Conservation (phyloP, 2,113 vertebrate genomes). For the Epinephelus lanceolatus region DNA sequence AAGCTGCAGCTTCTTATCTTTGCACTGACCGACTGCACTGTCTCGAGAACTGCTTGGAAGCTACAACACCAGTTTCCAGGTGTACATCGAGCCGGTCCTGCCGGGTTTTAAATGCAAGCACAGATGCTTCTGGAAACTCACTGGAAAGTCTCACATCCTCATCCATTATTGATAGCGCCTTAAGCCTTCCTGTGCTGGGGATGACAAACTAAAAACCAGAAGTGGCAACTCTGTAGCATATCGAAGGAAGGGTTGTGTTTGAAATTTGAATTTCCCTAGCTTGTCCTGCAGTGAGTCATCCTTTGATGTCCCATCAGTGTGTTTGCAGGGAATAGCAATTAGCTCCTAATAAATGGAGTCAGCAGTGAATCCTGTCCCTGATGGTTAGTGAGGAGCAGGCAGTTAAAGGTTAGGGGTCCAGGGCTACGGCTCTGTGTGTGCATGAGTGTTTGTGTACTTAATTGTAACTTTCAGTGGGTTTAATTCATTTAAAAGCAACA, state of each 20-base stretch:
- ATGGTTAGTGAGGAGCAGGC: conserved; percentile 1
- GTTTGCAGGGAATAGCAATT: conserved; percentile 65
- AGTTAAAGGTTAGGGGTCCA: conserved; percentile 32
- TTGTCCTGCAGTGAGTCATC: conserved; percentile 37
- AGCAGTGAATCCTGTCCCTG: conserved; percentile 29
- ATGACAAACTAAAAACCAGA: conserved; percentile 62
- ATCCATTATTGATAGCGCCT: conserved; percentile 64
- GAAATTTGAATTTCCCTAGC: conserved; percentile 57
- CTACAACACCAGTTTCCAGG: conserved; percentile 29
- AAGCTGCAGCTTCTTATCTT: conserved; percentile 39
- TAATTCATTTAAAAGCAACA: conserved; percentile 59
- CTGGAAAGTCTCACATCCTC: conserved; percentile 54
- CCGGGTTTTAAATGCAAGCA: conserved; percentile 33
- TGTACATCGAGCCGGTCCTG: conserved; percentile 16
- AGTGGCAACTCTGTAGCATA: conserved; percentile 22
- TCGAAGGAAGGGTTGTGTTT: conserved; percentile 44
- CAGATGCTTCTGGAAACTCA: conserved; percentile 30
- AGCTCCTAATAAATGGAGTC: conserved; percentile 49
- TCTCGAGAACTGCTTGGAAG: conserved; percentile 30
- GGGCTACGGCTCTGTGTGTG: conserved; percentile 3
- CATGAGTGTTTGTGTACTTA: conserved; percentile 27
- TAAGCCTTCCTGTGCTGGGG: conserved; percentile 49
- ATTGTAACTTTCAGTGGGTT: conserved; percentile 31
- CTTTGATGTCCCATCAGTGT: conserved; percentile 56
- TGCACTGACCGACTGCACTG: neutral